Conservation (phyloP, 92 coral and sea anemone species). For the Nematostella vectensis region DNA sequence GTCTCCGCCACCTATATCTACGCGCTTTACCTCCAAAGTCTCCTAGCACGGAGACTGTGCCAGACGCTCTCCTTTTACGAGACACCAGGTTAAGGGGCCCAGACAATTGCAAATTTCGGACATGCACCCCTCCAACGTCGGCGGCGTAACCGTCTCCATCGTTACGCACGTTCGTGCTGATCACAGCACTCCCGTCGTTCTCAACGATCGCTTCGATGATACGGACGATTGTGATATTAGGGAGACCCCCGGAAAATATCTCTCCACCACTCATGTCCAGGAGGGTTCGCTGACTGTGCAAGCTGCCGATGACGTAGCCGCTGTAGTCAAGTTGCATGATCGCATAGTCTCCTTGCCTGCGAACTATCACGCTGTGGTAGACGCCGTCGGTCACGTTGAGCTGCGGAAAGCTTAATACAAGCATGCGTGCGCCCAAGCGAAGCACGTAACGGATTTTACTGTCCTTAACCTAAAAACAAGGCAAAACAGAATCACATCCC, state of each 20-base stretch:
- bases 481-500: not conserved
- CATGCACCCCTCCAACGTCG: constrained; percentile 11
- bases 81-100: not conserved
- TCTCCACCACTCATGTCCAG: constrained; percentile 81
- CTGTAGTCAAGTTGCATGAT: constrained; percentile 73
- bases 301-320: constrained; percentile 65
- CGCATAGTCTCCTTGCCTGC: constrained; percentile 69
- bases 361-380: constrained; percentile 71
- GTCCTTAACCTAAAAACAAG: constrained; percentile 51
- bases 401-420: constrained; percentile 65
- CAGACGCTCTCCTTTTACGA: constrained; percentile 4
- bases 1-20: not conserved
- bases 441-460: constrained; percentile 61
- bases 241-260: constrained; percentile 77
- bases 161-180: constrained; percentile 14
- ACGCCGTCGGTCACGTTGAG: constrained; percentile 69
- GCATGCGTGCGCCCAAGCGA: constrained; percentile 79
- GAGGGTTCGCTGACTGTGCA: constrained; percentile 68
- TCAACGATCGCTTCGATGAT: constrained; percentile 60
- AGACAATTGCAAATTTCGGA: constrained; percentile 14
- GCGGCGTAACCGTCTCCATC: constrained; percentile 16
- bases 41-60: constrained; percentile 41
- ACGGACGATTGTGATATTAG: constrained; percentile 68
- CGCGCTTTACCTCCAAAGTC: constrained; percentile 69
- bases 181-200: constrained; percentile 53